Percentiles rank a stretch among this genome's conserved stretches.
Evolutionary conservation across 2,888 invertebrate genomes (phyloP).

Genomic region (Dendrolimus houi): DNA sequence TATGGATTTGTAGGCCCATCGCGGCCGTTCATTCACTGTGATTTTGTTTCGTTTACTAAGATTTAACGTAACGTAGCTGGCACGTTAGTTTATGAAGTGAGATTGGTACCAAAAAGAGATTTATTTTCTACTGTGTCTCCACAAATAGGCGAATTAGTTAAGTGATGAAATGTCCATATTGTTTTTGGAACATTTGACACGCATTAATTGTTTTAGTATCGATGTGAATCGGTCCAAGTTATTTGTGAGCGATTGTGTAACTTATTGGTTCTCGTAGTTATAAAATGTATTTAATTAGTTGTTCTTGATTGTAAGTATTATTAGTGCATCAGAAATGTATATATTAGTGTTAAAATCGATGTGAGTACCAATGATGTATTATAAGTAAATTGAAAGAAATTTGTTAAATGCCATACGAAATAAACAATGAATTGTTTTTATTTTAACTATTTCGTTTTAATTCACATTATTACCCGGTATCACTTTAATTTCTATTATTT

Average conservation of each 20-base stretch:
- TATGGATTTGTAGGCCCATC: constrained; percentile 39
- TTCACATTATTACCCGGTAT: constrained; percentile 3
- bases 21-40: constrained; percentile 59
- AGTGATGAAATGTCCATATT: constrained; percentile 19
- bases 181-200: constrained; percentile 38
- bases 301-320: constrained; percentile 43
- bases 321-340: constrained; percentile 50
- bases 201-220: constrained; percentile 41
- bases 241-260: constrained; percentile 26
- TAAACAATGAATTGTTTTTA: constrained; percentile 71
- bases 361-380: constrained; percentile 72
- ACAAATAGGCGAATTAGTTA: constrained; percentile 46
- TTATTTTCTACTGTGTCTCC: constrained; percentile 54
- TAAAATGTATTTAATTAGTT: constrained; percentile 51
- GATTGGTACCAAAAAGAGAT: constrained; percentile 75
- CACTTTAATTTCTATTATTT: too few relatives aligned
- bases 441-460: constrained; percentile 46
- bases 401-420: constrained; percentile 70
- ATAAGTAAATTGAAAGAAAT: constrained; percentile 50
- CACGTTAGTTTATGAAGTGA: constrained; percentile 59
- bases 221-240: not conserved
- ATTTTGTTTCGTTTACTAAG: constrained; percentile 53
- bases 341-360: constrained; percentile 64
- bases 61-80: constrained; percentile 43
- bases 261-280: constrained; percentile 56